Evolutionary conservation across 2,888 invertebrate species (phyloP), one percentile per base, ranked within the genome.

Genomic region (Nemoura dubitans): DNA sequence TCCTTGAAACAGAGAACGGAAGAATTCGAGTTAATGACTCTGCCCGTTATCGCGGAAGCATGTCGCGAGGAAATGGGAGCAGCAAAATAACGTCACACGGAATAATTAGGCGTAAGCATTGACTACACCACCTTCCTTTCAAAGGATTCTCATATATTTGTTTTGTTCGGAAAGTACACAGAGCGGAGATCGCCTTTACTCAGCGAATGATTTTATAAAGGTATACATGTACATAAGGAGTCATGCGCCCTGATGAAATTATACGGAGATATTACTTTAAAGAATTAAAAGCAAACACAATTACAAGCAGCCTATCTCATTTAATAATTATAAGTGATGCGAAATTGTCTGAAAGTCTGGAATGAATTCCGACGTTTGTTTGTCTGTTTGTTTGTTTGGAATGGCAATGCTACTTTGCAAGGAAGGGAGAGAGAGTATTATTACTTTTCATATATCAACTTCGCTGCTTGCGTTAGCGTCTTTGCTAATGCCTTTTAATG

Each of bases 1-100:
- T 86, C 86, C 43, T 30, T 43, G 83, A 83, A 86, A 83, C 76
- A 1, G 82, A 26, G 86, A 42, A 21, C 59, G 59, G 59, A 43
- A 86, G 83, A 86, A 86, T 86, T 81, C 77, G 25, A 14, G 76
- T 83, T 86, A 86, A 86, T 86, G 86, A 86, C 59, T 42, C 30
- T 6, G 6, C 16, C 59, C 59, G 14, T 59, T 21, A 59, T 21
- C 59, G 21, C 59, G 59, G 10, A 59, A 59, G 85, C 85, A 77
- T 77, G 77, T 3, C 59, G 59, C 21, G 59, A 59, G 59, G 59
- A 21, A 59, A 10, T 7, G 59, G 14, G 10, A 36, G 36, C 36
- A n/a, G n/a, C n/a, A n/a, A n/a, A n/a, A n/a, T n/a, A n/a, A n/a
- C n/a, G n/a, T n/a, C n/a, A n/a, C n/a, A n/a, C 36, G 36, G 36